Evolutionary conservation across 2,797 vertebrate genomes (phyloP).

Genomic region (Dendrocincla tyrannina): DNA sequence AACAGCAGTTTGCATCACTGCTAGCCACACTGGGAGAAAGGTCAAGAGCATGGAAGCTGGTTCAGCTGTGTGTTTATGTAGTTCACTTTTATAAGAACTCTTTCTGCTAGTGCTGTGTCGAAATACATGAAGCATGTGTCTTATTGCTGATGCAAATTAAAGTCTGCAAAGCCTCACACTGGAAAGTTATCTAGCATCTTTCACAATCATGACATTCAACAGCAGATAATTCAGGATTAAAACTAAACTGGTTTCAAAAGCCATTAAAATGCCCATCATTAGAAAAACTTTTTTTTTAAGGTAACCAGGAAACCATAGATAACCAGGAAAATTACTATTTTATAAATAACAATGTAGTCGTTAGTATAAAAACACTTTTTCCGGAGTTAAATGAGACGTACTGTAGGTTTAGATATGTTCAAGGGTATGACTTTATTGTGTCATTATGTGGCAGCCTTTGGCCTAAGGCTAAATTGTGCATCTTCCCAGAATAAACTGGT

Average conservation of each 20-base stretch:
- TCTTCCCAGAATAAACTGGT: not conserved
- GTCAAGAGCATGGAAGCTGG: not conserved
- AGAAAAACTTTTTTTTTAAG: not conserved
- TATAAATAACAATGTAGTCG: not conserved
- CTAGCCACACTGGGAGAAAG: not conserved
- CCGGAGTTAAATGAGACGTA: not conserved
- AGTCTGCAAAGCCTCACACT: not conserved
- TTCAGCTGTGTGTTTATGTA: not conserved
- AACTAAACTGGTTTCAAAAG: not conserved
- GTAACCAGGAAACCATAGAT: not conserved
- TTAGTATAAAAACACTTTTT: not conserved
- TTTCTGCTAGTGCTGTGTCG: not conserved
- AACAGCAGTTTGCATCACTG: not conserved
- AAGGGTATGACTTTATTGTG: not conserved
- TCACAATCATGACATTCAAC: not conserved
- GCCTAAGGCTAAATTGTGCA: not conserved
- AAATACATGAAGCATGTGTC: not conserved
- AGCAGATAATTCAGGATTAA: not conserved
- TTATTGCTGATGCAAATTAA: not conserved
- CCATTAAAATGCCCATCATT: not conserved
- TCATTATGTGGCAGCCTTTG: not conserved
- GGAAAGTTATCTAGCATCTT: not conserved
- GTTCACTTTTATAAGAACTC: not conserved
- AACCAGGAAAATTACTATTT: not conserved
- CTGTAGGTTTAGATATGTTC: not conserved